A percentile compares a stretch with the other conserved stretches of the same genome.
Evolutionary conservation across 2,797 vertebrate genomes (phyloP).

Genomic region (Iguana delicatissima): DNA sequence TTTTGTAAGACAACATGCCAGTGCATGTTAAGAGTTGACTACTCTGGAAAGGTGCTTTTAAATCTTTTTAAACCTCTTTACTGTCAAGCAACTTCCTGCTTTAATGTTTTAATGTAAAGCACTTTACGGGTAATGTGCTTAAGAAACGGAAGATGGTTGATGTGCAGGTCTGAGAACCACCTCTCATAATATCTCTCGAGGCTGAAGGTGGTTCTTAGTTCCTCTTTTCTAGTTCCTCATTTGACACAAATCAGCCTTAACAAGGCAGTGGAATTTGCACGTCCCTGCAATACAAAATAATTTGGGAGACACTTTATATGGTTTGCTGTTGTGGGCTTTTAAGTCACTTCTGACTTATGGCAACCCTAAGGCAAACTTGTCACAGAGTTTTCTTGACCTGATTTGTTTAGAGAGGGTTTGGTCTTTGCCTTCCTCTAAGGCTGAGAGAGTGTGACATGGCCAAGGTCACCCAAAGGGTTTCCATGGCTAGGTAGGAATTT

Average conservation of each 20-base stretch:
- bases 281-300: neutral
- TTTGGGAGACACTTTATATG: no score
- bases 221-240: neutral
- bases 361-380: no score
- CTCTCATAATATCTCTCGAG: neutral
- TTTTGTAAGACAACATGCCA: neutral
- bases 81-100: neutral
- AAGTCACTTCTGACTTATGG: no score
- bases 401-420: no score
- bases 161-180: neutral
- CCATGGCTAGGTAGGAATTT: no score
- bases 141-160: neutral
- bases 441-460: no score
- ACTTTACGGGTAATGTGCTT: neutral
- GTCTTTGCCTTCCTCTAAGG: no score
- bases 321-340: no score
- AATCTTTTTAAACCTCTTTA: neutral
- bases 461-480: no score
- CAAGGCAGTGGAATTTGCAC: neutral
- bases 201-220: neutral
- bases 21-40: neutral
- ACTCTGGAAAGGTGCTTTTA: neutral
- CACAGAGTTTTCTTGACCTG: no score
- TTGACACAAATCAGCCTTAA: neutral
- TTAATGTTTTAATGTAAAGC: slow-evolving; percentile 16